phyloP scores from a whole-genome alignment of 2,888 invertebrate species.

The Diadegma fenestrale region DNA sequence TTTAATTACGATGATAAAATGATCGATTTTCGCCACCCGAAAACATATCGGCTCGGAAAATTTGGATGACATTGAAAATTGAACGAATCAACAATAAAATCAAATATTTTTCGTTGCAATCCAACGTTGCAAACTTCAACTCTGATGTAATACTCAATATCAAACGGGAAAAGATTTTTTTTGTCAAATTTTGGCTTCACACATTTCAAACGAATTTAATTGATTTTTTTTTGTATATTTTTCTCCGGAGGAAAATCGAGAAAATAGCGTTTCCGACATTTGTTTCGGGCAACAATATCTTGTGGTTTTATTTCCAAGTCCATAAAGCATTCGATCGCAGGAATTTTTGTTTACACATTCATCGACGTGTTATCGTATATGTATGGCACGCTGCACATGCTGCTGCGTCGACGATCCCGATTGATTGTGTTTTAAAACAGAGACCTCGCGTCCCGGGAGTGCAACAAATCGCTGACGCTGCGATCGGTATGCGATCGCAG shows the following conservation, averaged over 20 bases:
- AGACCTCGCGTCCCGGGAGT: background rate
- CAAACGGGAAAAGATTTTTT: background rate
- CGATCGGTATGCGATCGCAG: conserved; percentile 31
- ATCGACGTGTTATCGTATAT: conserved; percentile 33
- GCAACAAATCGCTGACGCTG: conserved; percentile 37
- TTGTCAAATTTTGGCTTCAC: too few relatives aligned
- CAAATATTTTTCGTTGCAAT: too few relatives aligned
- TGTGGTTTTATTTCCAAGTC: background rate
- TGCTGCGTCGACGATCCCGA: conserved; percentile 17
- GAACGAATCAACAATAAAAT: too few relatives aligned
- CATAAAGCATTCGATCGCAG: background rate
- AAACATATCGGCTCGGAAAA: too few relatives aligned
- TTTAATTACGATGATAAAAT: too few relatives aligned
- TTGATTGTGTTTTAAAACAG: conserved; percentile 42
- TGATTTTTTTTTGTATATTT: background rate
- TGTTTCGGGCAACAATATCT: background rate
- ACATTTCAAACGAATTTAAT: background rate
- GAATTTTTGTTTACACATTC: conserved; percentile 19
- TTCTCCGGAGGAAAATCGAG: background rate
- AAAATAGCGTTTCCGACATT: background rate
- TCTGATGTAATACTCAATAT: background rate
- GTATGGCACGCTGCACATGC: conserved; percentile 1
- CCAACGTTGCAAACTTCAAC: too few relatives aligned
- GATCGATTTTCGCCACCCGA: too few relatives aligned
- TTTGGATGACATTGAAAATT: too few relatives aligned